phyloP scores from a whole-genome alignment of 2,113 vertebrate genomes.

The Seriola rivoliana region DNA sequence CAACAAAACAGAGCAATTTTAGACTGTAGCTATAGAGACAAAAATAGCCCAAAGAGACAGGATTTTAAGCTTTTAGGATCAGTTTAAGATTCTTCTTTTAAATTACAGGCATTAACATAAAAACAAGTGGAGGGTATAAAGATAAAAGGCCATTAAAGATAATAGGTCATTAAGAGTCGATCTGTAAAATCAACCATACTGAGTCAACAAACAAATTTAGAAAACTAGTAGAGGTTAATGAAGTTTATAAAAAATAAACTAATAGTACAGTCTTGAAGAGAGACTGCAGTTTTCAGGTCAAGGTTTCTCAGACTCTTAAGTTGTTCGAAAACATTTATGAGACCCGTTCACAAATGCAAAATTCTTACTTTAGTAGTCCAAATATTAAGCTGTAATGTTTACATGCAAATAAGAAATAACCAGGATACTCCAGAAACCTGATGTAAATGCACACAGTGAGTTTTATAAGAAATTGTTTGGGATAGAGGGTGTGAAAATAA shows the following conservation, averaged over 20 bases:
- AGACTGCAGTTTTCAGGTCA: neutral
- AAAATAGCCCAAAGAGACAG: slow-evolving; percentile 13
- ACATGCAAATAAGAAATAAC: neutral
- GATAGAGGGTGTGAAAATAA: neutral
- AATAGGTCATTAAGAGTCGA: slow-evolving; percentile 58
- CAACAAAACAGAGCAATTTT: neutral
- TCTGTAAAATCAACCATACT: slow-evolving; percentile 48
- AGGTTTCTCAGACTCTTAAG: neutral
- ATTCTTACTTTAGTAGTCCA: neutral
- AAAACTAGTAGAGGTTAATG: slow-evolving; percentile 34
- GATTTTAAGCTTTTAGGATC: slow-evolving; percentile 24
- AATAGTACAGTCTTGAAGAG: neutral
- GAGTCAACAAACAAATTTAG: slow-evolving; percentile 50
- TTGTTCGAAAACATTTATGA: neutral
- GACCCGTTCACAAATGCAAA: neutral
- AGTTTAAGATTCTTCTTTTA: slow-evolving; percentile 28
- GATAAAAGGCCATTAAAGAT: slow-evolving; percentile 57
- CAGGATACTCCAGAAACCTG: too few relatives aligned
- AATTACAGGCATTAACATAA: slow-evolving; percentile 56
- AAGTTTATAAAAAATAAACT: slow-evolving; percentile 9
- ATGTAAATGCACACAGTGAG: neutral
- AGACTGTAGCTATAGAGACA: slow-evolving; percentile 11
- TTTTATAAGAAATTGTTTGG: neutral
- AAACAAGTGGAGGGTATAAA: slow-evolving; percentile 57
- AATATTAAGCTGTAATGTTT: neutral